Conservation (phyloP, 2,113 vertebrate species). For the Patagioenas fasciata region DNA sequence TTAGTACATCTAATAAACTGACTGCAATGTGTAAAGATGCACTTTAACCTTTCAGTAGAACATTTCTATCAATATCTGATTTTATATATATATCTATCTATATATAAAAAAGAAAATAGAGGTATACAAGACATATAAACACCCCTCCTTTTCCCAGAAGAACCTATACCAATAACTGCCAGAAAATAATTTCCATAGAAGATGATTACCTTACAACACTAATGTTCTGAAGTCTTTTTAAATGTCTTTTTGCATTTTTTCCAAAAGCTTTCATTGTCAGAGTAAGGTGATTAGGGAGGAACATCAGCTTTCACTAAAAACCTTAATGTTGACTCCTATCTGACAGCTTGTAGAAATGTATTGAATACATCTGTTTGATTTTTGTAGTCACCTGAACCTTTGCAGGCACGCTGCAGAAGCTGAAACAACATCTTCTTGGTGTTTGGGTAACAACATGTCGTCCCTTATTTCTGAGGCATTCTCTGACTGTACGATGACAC, state of each 20-base stretch:
- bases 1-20: neutral
- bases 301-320: neutral
- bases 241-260: neutral
- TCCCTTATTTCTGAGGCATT: neutral
- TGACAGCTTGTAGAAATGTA: neutral
- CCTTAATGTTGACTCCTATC: neutral
- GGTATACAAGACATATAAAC: neutral
- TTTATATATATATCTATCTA: neutral
- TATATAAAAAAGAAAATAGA: neutral
- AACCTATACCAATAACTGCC: neutral
- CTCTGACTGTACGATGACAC: accelerated
- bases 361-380: neutral
- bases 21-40: neutral
- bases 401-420: neutral
- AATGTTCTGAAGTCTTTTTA: neutral
- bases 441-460: neutral
- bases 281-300: neutral
- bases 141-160: neutral
- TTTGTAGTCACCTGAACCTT: neutral
- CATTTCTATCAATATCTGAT: neutral
- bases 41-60: neutral
- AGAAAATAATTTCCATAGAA: neutral
- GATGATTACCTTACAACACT: neutral
- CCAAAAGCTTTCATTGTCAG: neutral
- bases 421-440: neutral